These are phyloP conservation scores for Pheosia gnoma DNA, from an alignment of 2,888 invertebrate species.

Conservation along the genomic window DNA sequence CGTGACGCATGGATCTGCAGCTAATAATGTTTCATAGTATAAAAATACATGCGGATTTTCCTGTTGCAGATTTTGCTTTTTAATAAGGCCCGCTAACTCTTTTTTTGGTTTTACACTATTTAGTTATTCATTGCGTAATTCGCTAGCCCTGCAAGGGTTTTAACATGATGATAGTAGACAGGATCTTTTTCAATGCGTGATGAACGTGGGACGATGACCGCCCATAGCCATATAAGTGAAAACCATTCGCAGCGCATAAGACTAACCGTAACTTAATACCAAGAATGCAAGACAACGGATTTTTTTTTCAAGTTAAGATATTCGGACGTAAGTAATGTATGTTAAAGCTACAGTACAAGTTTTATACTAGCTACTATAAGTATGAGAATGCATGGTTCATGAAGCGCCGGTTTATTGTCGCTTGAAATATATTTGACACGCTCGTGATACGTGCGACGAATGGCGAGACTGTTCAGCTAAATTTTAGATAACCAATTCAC, in stretches of 20 bases:
- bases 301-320: too few species aligned
- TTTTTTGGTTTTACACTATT: neutral
- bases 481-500: too few species aligned
- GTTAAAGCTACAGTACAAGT: too few species aligned
- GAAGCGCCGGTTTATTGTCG: too few species aligned
- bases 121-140: neutral
- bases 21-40: conserved; percentile 45
- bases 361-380: too few species aligned
- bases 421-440: too few species aligned
- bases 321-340: too few species aligned
- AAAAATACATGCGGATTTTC: conserved; percentile 51
- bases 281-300: too few species aligned
- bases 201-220: neutral
- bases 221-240: neutral
- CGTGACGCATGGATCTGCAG: conserved; percentile 59
- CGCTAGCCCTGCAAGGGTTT: neutral
- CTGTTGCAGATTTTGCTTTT: conserved; percentile 40
- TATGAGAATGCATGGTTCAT: too few species aligned
- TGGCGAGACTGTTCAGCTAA: too few species aligned
- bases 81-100: conserved; percentile 11
- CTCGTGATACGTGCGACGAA: too few species aligned
- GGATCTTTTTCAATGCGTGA: neutral
- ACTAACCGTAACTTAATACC: too few species aligned
- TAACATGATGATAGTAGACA: neutral
- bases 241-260: neutral